Evolutionary conservation across 2,113 vertebrate species (phyloP).

Genomic region (Ailuropoda melanoleuca): DNA sequence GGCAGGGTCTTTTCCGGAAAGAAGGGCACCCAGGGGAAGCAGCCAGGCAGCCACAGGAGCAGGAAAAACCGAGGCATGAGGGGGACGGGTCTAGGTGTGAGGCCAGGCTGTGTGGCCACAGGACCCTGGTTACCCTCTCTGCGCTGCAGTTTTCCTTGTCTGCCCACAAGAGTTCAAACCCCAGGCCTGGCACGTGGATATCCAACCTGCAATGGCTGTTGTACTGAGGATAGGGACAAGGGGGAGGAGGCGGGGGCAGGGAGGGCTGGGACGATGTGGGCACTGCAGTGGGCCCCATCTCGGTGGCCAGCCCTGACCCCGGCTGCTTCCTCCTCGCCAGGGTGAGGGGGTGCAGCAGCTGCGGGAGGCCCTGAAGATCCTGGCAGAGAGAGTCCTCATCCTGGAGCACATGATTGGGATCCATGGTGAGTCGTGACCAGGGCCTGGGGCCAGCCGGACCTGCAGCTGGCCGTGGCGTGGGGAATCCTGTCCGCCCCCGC

Average conservation of each 20-base stretch:
- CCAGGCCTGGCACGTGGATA: rapidly evolving
- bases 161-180: neutral
- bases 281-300: no score
- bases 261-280: neutral
- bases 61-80: neutral
- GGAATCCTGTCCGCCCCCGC: rapidly evolving
- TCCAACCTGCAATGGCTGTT: neutral
- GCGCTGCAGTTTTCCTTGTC: neutral
- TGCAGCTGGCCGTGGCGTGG: rapidly evolving
- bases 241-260: neutral
- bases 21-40: neutral
- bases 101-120: neutral
- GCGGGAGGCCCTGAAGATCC: slow-evolving; percentile 98
- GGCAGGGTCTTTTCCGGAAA: neutral
- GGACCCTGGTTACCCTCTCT: neutral
- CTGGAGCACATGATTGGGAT: slow-evolving; percentile 98
- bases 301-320: neutral
- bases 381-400: slow-evolving; percentile 96
- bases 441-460: neutral
- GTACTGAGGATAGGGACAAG: neutral
- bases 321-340: slow-evolving; percentile 72
- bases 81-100: neutral
- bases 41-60: rapidly evolving
- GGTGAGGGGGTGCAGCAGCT: slow-evolving; percentile 94
- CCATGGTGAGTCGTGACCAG: slow-evolving; percentile 87